Percentiles rank a stretch among this genome's conserved stretches.
phyloP scores from a whole-genome alignment of 2,888 invertebrate species.

The Limnephilus rhombicus region DNA sequence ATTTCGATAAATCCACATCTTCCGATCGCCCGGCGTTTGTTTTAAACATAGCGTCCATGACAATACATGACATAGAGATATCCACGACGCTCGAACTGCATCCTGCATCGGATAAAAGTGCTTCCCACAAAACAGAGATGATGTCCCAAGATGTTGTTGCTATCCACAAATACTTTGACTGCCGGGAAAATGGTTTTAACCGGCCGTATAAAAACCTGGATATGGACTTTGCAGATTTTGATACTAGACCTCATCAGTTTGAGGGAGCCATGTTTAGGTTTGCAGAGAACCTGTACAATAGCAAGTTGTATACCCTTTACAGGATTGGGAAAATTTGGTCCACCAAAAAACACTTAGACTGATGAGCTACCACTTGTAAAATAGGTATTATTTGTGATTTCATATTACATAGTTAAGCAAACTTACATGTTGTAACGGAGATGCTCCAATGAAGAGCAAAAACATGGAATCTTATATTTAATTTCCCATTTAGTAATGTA shows the following conservation, averaged over 20 bases:
- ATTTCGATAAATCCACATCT: constrained; percentile 71
- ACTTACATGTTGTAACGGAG: not conserved
- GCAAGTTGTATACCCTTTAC: constrained; percentile 75
- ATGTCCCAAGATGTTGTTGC: constrained; percentile 73
- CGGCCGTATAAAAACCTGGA: constrained; percentile 59
- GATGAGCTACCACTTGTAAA: not conserved
- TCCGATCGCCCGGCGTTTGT: constrained; percentile 66
- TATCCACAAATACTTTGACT: constrained; percentile 75
- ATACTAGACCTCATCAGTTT: constrained; percentile 72
- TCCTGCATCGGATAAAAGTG: constrained; percentile 57
- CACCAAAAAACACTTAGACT: constrained; percentile 25
- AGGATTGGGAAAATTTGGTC: constrained; percentile 75
- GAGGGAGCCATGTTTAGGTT: constrained; percentile 78
- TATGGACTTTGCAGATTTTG: constrained; percentile 65
- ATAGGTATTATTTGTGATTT: not conserved
- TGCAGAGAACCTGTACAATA: constrained; percentile 74
- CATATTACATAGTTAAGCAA: not conserved
- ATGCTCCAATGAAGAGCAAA: not conserved
- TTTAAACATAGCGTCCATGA: constrained; percentile 71
- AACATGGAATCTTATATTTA: not conserved
- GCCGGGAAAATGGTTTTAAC: constrained; percentile 71
- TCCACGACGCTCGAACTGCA: constrained; percentile 58
- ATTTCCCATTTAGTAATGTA: not conserved
- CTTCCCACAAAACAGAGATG: constrained; percentile 67
- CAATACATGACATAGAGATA: constrained; percentile 73